phyloP scores from a whole-genome alignment of 2,797 vertebrate species.

The Hypotaenidia okinawae region DNA sequence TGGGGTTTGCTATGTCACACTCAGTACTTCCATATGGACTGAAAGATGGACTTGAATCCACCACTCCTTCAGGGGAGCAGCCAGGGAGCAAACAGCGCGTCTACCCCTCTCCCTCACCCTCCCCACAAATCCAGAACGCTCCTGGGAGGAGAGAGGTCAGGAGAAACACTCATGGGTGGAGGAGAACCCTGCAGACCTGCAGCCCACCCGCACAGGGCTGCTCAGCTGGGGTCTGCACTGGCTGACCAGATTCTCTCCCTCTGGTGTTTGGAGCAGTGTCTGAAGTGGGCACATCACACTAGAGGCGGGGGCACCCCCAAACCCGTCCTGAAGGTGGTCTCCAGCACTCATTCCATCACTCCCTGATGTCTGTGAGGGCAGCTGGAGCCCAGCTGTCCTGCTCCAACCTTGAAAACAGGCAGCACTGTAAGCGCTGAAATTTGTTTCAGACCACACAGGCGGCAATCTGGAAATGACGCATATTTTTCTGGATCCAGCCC shows the following conservation, averaged over 20 bases:
- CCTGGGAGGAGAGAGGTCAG: accelerated
- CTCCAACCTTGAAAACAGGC: not conserved
- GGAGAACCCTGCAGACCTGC: accelerated
- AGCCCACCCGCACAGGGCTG: not conserved
- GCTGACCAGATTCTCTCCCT: not conserved
- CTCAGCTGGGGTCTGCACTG: accelerated
- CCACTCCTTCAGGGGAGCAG: not conserved
- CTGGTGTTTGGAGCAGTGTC: accelerated
- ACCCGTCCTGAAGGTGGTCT: accelerated
- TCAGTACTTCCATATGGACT: not conserved
- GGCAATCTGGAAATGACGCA: not conserved
- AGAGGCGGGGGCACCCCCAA: accelerated
- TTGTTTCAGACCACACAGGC: not conserved
- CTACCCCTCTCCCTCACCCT: not conserved
- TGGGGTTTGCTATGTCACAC: not conserved
- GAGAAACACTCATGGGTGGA: accelerated
- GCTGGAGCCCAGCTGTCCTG: not conserved
- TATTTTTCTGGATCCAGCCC: not conserved
- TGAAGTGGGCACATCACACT: accelerated
- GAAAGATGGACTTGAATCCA: not conserved
- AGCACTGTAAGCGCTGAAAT: accelerated
- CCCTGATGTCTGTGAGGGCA: not conserved
- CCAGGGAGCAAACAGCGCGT: no score
- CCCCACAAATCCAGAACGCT: not conserved
- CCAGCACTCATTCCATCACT: not conserved